Base-by-base conservation (phyloP, 2,113 vertebrate species). In the Boleophthalmus pectinirostris region DNA sequence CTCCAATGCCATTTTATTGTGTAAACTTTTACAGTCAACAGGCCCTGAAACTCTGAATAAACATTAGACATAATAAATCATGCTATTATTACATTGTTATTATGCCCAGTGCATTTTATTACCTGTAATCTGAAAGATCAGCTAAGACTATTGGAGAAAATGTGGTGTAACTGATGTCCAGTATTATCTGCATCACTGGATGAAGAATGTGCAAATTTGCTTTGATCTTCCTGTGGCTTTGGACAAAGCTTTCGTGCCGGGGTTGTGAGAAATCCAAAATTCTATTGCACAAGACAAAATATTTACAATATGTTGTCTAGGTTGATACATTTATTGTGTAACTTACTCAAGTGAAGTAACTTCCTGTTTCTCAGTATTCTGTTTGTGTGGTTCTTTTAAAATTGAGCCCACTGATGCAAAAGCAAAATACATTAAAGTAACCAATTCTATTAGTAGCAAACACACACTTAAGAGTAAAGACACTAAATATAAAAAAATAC, bases 91-190 rank as follows among this genome's bases (percentile, higher is more conserved):
- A 51, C 20, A 15, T n/a, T 53, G 20, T 53, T n/a, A n/a, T 53
- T 53, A 53, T n/a, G 18, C 20, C 18, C 3, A 5, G 49, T 51
- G 15, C 51, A 53, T 53, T 53, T 71, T 3, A 61, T 90, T 91
- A 99, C 98, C 97, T 94, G 90, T 89, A 95, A 82, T 78, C 80
- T 73, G 94, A 95, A 24, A 97, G 87, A 82, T 98, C 94, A 70
- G 93, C 81, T 72, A 98, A 60, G 68, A 94, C 78, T 71, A 94
- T 85, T 14, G 90, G 56, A 66, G 93, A 93, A 87, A 99, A 97
- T 0, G 93, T 93, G 3, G 21, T 35, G 68, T 93, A 89, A 84
- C 96, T 92, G 38, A 95, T 89, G 56, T 96, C 93, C 89, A 98
- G 85, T 12, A 97, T 70, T 10, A 47, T 73, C 83, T 85, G 92